Conservation (phyloP, 2,888 invertebrate genomes). For the Emmelina monodactyla region DNA sequence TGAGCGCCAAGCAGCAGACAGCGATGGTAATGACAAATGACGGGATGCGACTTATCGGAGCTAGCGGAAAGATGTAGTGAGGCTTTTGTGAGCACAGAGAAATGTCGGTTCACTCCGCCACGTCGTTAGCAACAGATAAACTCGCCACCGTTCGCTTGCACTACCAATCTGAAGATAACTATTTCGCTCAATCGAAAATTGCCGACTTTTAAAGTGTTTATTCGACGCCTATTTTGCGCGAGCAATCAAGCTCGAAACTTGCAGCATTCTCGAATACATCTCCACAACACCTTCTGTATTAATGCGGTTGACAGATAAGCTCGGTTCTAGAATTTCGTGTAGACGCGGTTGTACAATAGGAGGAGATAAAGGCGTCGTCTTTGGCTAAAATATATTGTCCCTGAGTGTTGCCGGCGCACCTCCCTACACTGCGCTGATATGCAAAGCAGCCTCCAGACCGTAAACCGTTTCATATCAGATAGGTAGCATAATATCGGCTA, state of each 20-base stretch:
- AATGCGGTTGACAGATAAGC: too few species aligned
- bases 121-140: conserved; percentile 28
- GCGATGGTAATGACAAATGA: conserved; percentile 49
- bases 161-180: conserved; percentile 28
- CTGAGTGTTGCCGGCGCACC: conserved; percentile 32
- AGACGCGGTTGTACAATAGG: conserved; percentile 35
- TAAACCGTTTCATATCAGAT: conserved; percentile 56
- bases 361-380: conserved; percentile 42
- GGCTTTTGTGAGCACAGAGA: conserved; percentile 31
- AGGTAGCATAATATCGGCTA: conserved; percentile 43
- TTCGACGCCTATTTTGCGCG: conserved; percentile 3
- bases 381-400: conserved; percentile 49
- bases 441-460: conserved; percentile 54
- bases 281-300: too few species aligned
- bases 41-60: conserved; percentile 36
- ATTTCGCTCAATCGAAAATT: conserved; percentile 28
- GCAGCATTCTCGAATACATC: background rate
- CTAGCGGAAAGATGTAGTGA: conserved; percentile 36
- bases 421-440: conserved; percentile 46
- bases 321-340: conserved; percentile 26
- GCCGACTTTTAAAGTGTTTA: conserved; percentile 20
- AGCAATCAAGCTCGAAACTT: background rate
- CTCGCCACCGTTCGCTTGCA: conserved; percentile 16
- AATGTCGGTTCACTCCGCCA: conserved; percentile 28
- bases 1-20: conserved; percentile 22